Percentiles rank a stretch among this genome's conserved stretches.
Conservation (phyloP, 2,888 invertebrate genomes). For the Gisinianus flammeolus region DNA sequence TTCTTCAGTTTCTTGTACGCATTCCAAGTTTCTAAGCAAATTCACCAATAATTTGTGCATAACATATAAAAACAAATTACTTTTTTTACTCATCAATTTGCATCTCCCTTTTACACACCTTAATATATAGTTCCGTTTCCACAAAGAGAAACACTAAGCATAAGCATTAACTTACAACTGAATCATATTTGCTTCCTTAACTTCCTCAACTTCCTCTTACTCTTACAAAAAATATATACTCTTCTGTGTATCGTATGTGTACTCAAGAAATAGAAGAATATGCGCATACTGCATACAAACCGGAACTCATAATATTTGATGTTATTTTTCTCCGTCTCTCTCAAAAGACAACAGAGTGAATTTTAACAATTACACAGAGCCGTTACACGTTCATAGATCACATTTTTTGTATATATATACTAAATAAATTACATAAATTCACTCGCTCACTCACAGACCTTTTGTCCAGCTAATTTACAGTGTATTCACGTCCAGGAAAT, state of each 20-base stretch:
- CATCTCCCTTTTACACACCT: neutral
- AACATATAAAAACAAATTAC: neutral
- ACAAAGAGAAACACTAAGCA: neutral
- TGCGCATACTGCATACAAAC: neutral
- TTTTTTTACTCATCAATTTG: neutral
- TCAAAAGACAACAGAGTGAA: neutral
- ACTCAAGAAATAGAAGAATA: neutral
- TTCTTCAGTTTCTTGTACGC: neutral
- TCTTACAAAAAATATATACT: neutral
- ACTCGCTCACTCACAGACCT: too few species aligned
- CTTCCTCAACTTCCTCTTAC: neutral
- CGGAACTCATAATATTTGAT: neutral
- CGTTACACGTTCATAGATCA: neutral
- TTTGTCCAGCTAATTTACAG: neutral
- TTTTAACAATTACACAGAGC: neutral
- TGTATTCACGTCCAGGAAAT: neutral
- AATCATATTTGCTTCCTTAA: conserved; percentile 1
- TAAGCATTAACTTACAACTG: neutral
- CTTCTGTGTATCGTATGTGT: neutral
- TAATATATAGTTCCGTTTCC: neutral
- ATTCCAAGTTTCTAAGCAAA: neutral
- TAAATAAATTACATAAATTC: too few species aligned
- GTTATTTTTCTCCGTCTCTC: neutral
- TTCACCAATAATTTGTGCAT: neutral
- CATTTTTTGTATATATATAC: too few species aligned